Evolutionary conservation across 2,797 vertebrate genomes (phyloP).

Genomic region (Urocyon cinereoargenteus): DNA sequence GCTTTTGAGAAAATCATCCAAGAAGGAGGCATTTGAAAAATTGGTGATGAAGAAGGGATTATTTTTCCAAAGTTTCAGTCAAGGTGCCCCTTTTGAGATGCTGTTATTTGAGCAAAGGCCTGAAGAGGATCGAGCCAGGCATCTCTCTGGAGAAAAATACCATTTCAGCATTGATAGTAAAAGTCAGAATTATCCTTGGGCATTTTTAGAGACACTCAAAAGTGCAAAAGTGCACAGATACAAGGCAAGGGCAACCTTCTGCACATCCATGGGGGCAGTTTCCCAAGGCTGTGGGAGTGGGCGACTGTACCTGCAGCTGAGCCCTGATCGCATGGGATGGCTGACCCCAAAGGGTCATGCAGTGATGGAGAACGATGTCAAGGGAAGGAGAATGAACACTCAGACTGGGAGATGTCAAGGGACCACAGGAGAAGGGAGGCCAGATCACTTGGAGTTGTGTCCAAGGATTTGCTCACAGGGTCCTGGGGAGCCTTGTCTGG

Average conservation of each 20-base stretch:
- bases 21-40: not conserved
- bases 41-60: not conserved
- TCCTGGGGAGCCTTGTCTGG: rapidly evolving
- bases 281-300: not conserved
- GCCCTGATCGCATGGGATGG: not conserved
- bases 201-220: not conserved
- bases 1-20: not conserved
- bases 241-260: not conserved
- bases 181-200: no score
- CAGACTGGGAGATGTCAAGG: not conserved
- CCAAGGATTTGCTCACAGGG: not conserved
- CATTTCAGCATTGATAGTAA: no score
- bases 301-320: not conserved
- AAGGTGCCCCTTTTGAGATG: not conserved
- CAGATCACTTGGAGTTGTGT: rapidly evolving
- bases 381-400: rapidly evolving
- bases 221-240: not conserved
- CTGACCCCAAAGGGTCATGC: rapidly evolving
- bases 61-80: not conserved
- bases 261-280: no score
- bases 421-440: rapidly evolving
- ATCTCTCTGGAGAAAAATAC: not conserved
- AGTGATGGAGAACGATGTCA: no score
- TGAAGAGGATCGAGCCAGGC: rapidly evolving
- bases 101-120: not conserved